Base-by-base conservation (phyloP, 2,797 vertebrate species). In the Chanos chanos region DNA sequence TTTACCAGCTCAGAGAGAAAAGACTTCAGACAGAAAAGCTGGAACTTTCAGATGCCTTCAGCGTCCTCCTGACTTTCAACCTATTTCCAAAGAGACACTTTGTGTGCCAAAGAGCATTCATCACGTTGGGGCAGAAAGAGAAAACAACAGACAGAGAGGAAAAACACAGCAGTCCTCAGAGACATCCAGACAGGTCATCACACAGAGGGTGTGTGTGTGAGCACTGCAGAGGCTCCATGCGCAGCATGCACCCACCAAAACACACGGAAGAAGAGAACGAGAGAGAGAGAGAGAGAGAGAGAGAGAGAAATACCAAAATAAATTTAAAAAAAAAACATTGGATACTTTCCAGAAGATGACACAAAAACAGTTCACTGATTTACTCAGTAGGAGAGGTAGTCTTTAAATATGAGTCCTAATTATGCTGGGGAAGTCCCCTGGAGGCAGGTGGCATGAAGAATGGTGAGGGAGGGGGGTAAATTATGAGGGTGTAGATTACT, bases 61-160 rank as follows among this genome's bases (percentile, higher is more conserved):
- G 80, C 80, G 86, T 87, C 86, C 84, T 85, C 70, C 80, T 84
- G 86, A 89, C 85, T 86, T 89, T 87, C 84, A 86, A 80, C 80
- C 25, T 36, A 73, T 86, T 84, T 89, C 84, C 81, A 82, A 81
- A 86, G 86, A 89, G 81, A 82, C 79, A 64, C 64, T 81, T 75
- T 81, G 73, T 82, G 79, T 85, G 85, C 86, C 85, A 87, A 77
- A 71, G 78, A 85, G 83, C 83, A 87, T 89, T 88, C 83, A 87
- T 89, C 88, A 89, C 81, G 84, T 86, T 85, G 21, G 61, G 41
- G 48, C 33, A 43, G 54, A 53, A 6, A n/a, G 54, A 53, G 55
- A 64, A 70, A 70, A 70, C 61, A 70, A 59, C 31, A 86, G 81
- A 86, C 78, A 72, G 77, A 77, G 79, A 82, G 83, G 28, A 79